Base-by-base conservation (phyloP, 2,797 vertebrate genomes). In the Tachyglossus aculeatus region DNA sequence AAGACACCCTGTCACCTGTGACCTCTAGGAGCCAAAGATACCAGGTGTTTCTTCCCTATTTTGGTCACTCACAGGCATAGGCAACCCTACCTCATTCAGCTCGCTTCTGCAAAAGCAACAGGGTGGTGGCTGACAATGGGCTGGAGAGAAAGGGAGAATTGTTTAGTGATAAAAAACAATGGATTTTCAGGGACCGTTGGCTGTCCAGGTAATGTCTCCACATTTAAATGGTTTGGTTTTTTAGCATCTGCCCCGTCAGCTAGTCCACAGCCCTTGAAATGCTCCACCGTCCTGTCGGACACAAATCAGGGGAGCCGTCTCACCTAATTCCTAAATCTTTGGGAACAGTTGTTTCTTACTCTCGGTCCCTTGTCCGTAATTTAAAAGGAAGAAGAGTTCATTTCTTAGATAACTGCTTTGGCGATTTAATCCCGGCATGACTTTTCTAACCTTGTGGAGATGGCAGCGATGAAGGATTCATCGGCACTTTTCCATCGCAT, bases 401-500 rank as follows among this genome's bases (percentile, higher is more conserved):
- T 83, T 84, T 76, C 75, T 81, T 86, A 75, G 78, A 66, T 83
- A 65, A 22, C 53, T 73, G 76, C 84, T 88, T 80, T 87, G 74
- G 67, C 77, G 85, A 65, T 85, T 86, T 88, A 90, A 88, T 83
- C 86, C 67, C 37, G 71, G 78, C 60, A 71, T 86, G 89, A 83
- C 87, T 91, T 80, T 83, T 78, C 86, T 87, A 86, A 83, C 89
- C 89, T 75, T 81, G 86, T 86, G 75, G 80, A 89, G 88, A 87
- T 72, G 76, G 82, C 69, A 29, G 27, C 27, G 88, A 80, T 89
- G 90, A 90, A 88, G 81, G 82, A 77, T 82, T 78, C 73, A 79
- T 87, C 87, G 88, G 86, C 81, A 82, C 64, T 85, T 92, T 82
- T 54, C 74, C 76, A 5, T 74, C 57, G 40, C 45, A 21, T 66